Conservation (phyloP, 1,140 invertebrate genomes). For the Lordiphosa mommai region DNA sequence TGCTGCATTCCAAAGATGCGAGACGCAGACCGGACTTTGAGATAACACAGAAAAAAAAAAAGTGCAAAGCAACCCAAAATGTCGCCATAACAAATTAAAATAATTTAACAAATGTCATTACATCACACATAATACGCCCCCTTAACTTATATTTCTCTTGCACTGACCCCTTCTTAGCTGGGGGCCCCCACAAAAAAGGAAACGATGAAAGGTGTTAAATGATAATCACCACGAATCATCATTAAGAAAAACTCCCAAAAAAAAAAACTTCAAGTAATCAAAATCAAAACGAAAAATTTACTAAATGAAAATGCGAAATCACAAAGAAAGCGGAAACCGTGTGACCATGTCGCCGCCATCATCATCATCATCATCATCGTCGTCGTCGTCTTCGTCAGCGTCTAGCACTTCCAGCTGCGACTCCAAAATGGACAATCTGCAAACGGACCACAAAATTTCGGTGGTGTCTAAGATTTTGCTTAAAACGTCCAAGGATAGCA, state of each 20-base stretch:
- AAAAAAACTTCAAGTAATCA: constrained; percentile 27
- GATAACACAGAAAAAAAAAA: constrained; percentile 39
- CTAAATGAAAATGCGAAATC: constrained; percentile 72
- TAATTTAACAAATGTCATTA: constrained; percentile 55
- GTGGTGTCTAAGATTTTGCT: constrained; percentile 43
- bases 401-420: constrained; percentile 18
- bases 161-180: constrained; percentile 11
- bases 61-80: constrained; percentile 51
- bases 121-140: constrained; percentile 20
- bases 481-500: constrained; percentile 24
- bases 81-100: constrained; percentile 61
- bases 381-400: constrained; percentile 23
- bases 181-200: constrained; percentile 29
- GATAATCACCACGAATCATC: constrained; percentile 16
- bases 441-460: constrained; percentile 25
- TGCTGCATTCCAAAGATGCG: constrained; percentile 71
- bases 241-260: constrained; percentile 12
- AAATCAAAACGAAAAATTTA: constrained; percentile 40
- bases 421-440: constrained; percentile 10
- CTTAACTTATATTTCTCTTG: constrained; percentile 15
- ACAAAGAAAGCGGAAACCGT: constrained; percentile 69
- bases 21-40: constrained; percentile 40
- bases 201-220: constrained; percentile 23
- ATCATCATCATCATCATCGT: constrained; percentile 10
- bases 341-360: constrained; percentile 8